A percentile compares a stretch with the other conserved stretches of the same genome.
Evolutionary conservation across 2,888 invertebrate genomes (phyloP).

Genomic region (Zootermopsis nevadensis): DNA sequence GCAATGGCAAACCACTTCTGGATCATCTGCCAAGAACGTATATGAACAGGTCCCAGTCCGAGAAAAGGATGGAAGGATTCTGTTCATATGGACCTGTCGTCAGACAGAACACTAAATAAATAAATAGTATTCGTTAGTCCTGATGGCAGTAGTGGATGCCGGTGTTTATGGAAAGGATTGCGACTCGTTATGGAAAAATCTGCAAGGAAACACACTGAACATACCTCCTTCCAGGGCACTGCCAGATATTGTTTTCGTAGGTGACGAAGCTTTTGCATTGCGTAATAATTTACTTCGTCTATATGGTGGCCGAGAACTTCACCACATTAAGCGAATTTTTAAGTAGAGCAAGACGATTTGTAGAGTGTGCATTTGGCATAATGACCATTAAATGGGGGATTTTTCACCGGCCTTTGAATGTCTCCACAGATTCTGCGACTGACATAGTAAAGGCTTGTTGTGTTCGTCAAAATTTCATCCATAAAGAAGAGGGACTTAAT

Average conservation of each 20-base stretch:
- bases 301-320: background rate
- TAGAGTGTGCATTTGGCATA: slow-evolving; percentile 24
- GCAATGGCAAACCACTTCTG: too few relatives aligned
- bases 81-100: too few relatives aligned
- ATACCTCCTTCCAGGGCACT: too few relatives aligned
- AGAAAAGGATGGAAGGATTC: too few relatives aligned
- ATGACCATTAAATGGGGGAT: slow-evolving; percentile 14
- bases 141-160: too few relatives aligned
- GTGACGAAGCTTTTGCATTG: slow-evolving; percentile 15
- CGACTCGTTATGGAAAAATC: too few relatives aligned
- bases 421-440: background rate
- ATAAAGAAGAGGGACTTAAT: background rate
- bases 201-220: too few relatives aligned
- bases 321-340: slow-evolving; percentile 20
- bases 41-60: too few relatives aligned
- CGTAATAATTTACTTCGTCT: slow-evolving; percentile 11
- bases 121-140: too few relatives aligned
- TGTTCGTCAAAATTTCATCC: slow-evolving; percentile 9
- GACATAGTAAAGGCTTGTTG: slow-evolving; percentile 11
- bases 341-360: background rate
- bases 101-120: too few relatives aligned
- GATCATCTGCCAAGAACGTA: too few relatives aligned
- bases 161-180: too few relatives aligned
- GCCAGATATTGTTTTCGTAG: background rate
- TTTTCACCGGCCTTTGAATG: background rate